Conservation (phyloP, 1,140 invertebrate species). For the Coelopa frigida region DNA sequence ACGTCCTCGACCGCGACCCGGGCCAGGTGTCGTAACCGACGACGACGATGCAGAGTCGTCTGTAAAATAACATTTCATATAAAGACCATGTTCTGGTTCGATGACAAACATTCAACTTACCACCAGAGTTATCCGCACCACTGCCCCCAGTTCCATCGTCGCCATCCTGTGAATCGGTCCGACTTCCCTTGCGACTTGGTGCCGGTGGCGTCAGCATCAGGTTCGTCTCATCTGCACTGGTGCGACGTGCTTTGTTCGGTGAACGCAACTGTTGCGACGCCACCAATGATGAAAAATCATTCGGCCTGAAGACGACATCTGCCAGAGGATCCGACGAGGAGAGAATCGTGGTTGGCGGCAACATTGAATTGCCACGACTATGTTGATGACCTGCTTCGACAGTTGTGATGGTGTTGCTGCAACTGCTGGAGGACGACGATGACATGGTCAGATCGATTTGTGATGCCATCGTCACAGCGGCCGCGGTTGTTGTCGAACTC, state of each 20-base stretch:
- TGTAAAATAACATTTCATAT: slow-evolving; percentile 3
- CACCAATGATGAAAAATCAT: slow-evolving; percentile 39
- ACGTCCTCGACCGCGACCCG: slow-evolving; percentile 12
- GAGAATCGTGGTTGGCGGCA: slow-evolving; percentile 36
- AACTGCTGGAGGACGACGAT: slow-evolving; percentile 32
- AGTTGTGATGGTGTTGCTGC: slow-evolving; percentile 12
- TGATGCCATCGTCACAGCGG: slow-evolving; percentile 18
- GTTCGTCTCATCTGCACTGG: slow-evolving; percentile 1
- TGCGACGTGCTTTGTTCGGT: too few relatives aligned
- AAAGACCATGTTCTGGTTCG: too few relatives aligned
- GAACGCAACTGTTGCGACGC: slow-evolving; percentile 34
- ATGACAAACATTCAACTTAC: slow-evolving; percentile 24
- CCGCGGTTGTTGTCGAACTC: slow-evolving; percentile 8
- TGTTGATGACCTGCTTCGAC: slow-evolving; percentile 13
- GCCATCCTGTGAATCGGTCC: slow-evolving; percentile 25
- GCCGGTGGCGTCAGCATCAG: background rate
- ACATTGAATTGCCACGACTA: slow-evolving; percentile 21
- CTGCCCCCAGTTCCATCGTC: slow-evolving; percentile 22
- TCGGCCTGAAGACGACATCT: slow-evolving; percentile 39
- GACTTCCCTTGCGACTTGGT: slow-evolving; percentile 12
- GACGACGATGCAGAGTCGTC: slow-evolving; percentile 25
- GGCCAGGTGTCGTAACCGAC: slow-evolving; percentile 6
- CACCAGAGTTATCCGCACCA: slow-evolving; percentile 29
- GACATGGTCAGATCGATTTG: slow-evolving; percentile 40
- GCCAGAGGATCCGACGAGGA: slow-evolving; percentile 38